phyloP scores from a whole-genome alignment of 1,140 invertebrate species.

The Drosophila santomea region DNA sequence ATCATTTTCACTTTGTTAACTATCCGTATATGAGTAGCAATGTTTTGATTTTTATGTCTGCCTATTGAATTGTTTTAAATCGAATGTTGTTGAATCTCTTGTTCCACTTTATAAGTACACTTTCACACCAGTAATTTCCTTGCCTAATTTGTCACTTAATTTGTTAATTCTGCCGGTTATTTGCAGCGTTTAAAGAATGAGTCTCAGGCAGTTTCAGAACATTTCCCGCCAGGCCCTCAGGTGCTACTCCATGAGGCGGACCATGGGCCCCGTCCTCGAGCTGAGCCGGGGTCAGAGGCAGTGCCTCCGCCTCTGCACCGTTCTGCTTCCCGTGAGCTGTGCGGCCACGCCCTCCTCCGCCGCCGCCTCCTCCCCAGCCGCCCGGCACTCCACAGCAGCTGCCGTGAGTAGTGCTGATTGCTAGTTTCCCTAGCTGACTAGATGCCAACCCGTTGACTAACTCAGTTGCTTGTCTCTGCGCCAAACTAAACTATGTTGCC shows the following conservation, averaged over 20 bases:
- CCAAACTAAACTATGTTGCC: constrained; percentile 44
- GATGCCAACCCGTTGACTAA: constrained; percentile 55
- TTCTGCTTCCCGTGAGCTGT: constrained; percentile 69
- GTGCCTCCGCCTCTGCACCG: constrained; percentile 62
- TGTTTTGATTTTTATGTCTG: too few relatives aligned
- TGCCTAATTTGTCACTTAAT: background rate
- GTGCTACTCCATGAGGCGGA: constrained; percentile 39
- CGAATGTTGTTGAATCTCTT: background rate
- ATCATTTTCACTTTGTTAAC: too few relatives aligned
- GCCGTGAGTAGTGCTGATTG: constrained; percentile 72
- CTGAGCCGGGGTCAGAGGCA: constrained; percentile 46
- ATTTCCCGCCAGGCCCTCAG: constrained; percentile 55
- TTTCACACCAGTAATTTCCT: background rate
- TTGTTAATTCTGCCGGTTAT: constrained; percentile 24
- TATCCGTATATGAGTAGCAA: too few relatives aligned
- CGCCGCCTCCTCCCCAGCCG: constrained; percentile 32
- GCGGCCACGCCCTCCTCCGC: constrained; percentile 40
- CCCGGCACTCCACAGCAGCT: constrained; percentile 70
- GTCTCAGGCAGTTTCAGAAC: constrained; percentile 64
- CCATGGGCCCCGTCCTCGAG: constrained; percentile 32
- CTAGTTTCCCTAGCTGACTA: constrained; percentile 33
- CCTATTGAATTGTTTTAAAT: too few relatives aligned
- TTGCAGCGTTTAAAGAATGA: constrained; percentile 71
- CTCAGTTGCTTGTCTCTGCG: constrained; percentile 27
- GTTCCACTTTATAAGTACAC: background rate